Base-by-base conservation (phyloP, 1,140 invertebrate species). In the Drosophila sturtevanti region DNA sequence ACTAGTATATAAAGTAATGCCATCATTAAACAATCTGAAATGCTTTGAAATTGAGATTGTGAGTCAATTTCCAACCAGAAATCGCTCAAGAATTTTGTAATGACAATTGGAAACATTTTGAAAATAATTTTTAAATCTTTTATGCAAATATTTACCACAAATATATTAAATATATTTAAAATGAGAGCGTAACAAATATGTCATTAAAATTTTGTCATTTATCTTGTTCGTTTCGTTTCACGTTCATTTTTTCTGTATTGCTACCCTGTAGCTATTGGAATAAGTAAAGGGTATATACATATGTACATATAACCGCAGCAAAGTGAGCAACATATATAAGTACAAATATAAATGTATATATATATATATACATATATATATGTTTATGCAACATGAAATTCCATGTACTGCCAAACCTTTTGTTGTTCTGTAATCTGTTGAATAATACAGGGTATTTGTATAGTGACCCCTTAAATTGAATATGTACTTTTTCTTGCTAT, bases 171-270 rank as follows among this genome's bases (percentile, higher is more conserved):
- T 48, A 21, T 11, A 18, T 44, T 44, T 16, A 7, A 18, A 44
- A 44, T 14, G 18, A 18, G 5, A 44, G 16, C 16, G 16, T 18
- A 44, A 18, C 12, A 48, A 21, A 48, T 48, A 48, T 48, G 41
- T 48, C 41, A 48, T 48, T 48, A 21, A 48, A 48, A 21, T 21
- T 11, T 48, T 48, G 41, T 48, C 41, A 48, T 48, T 48, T 18
- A 21, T 48, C 16, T 48, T 48, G 14, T 48, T 48, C 16, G 16
- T 48, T 48, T 48, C 16, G 41, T 48, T 48, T 21, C 21, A 10
- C 18, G 16, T 21, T 9, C 9, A 44, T 48, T 48, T 44, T 12
- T 44, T 16, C 14, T 7, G 12, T 14, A 5, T 48, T 48, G 38
- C 38, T 48, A 48, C 41, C 41, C 16, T 10, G 7, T 48, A 21